Evolutionary conservation across 2,797 vertebrate genomes (phyloP).

Genomic region (Sebastes glaucus): DNA sequence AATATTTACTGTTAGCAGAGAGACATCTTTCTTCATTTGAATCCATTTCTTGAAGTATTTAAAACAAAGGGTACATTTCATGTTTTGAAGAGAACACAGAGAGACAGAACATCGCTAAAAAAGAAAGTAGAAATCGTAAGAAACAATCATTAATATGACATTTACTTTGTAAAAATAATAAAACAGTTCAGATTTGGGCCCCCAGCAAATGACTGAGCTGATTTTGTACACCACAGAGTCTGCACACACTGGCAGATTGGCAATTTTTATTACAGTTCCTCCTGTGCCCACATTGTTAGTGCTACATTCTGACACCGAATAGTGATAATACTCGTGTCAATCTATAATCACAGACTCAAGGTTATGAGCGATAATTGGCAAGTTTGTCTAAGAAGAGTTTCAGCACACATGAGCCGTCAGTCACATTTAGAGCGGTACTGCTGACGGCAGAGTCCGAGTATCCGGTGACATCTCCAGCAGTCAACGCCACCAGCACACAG

Average conservation of each 20-base stretch:
- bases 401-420: constrained; percentile 52
- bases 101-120: not conserved
- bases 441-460: constrained; percentile 42
- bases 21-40: not conserved
- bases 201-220: not conserved
- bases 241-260: not conserved
- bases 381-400: constrained; percentile 42
- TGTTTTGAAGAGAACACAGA: not conserved
- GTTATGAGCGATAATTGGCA: constrained; percentile 47
- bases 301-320: constrained; percentile 17
- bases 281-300: not conserved
- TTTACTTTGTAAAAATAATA: not conserved
- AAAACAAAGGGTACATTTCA: not conserved
- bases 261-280: not conserved
- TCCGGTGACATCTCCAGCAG: constrained; percentile 60
- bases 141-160: not conserved
- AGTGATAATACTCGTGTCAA: constrained; percentile 6
- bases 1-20: not conserved
- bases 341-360: constrained; percentile 30
- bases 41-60: not conserved
- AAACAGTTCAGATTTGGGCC: not conserved
- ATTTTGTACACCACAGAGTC: not conserved
- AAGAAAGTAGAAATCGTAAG: not conserved
- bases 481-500: constrained; percentile 49
- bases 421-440: constrained; percentile 36